Evolutionary conservation across 2,797 vertebrate genomes (phyloP), one percentile per base, ranked within the genome.

Genomic region (Mergus octosetaceus): DNA sequence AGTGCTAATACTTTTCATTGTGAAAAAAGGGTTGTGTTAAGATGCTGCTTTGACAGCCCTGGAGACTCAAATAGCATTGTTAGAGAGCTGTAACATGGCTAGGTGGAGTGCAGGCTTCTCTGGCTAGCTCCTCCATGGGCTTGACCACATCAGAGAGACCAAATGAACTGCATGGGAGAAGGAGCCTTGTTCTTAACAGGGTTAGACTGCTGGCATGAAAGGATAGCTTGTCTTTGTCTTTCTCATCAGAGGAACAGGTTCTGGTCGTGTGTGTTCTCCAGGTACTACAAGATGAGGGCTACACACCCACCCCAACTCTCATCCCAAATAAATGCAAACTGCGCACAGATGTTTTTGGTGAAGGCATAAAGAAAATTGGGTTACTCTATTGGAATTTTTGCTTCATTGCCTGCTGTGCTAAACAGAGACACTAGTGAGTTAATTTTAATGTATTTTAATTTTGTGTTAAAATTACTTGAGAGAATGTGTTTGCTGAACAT

Each of bases 1-100:
- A 86, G 51, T 72, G 79, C 43, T 87, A 77, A 76, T 93, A 87
- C 87, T 94, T 89, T 90, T 82, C 84, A 56, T 57, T 39, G 54
- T 74, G 85, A 66, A 39, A 39, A 74, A 90, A 56, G 57, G 18
- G 69, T 76, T 82, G 6, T 22, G 6, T 45, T 80, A 24, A 87
- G 73, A 64, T 92, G 68, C 62, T 56, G 28, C 24, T 70, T 68
- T 88, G 77, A 83, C 81, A 85, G 45, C 51, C 58, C 21, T 43
- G 53, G 34, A 58, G 49, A 61, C 27, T 87, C 34, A 61, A 80
- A 65, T 36, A 43, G 16, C 32, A 18, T 38, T 82, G 10, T 38
- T 61, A n/a, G 53, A 72, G 27, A 85, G 32, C 24, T 70, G 1
- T 28, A 73, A 20, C 15, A 4, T 1, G 1, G 43, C 53, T 73